A percentile compares a stretch with the other conserved stretches of the same genome.
Conservation (phyloP, 2,113 vertebrate genomes). For the Isichthys henryi region DNA sequence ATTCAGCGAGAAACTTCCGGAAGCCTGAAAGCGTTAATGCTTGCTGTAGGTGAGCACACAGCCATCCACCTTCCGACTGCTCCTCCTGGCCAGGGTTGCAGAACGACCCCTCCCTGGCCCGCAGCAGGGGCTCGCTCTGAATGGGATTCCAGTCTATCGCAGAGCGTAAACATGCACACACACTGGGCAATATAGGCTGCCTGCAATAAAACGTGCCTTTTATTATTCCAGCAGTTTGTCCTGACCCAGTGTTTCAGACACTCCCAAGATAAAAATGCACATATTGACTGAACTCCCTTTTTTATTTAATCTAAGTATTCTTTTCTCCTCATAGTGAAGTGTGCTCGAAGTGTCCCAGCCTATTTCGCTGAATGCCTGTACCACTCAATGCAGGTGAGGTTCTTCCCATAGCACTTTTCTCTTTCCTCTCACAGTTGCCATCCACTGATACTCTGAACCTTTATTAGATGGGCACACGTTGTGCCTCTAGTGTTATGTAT, state of each 20-base stretch:
- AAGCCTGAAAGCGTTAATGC: slow-evolving; percentile 75
- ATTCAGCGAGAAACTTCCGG: slow-evolving; percentile 83
- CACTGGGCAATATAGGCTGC: neutral
- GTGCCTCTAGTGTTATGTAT: neutral
- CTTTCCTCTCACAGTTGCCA: neutral
- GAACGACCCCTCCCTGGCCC: neutral
- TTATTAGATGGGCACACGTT: neutral
- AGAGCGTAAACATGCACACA: neutral
- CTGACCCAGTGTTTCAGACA: neutral
- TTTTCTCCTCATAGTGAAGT: slow-evolving; percentile 69
- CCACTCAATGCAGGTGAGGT: slow-evolving; percentile 79
- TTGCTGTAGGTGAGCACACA: slow-evolving; percentile 75
- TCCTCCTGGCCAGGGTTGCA: neutral
- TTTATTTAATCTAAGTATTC: neutral
- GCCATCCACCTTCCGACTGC: neutral
- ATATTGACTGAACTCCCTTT: neutral
- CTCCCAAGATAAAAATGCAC: neutral
- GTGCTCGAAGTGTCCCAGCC: slow-evolving; percentile 70
- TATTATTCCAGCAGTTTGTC: neutral
- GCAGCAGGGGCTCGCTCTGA: neutral
- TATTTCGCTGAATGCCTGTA: slow-evolving; percentile 81
- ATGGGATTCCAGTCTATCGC: neutral
- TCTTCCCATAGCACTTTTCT: neutral
- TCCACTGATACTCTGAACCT: neutral
- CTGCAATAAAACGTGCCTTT: neutral